phyloP scores from a whole-genome alignment of 2,797 vertebrate species.

The Silurus lanzhouensis region DNA sequence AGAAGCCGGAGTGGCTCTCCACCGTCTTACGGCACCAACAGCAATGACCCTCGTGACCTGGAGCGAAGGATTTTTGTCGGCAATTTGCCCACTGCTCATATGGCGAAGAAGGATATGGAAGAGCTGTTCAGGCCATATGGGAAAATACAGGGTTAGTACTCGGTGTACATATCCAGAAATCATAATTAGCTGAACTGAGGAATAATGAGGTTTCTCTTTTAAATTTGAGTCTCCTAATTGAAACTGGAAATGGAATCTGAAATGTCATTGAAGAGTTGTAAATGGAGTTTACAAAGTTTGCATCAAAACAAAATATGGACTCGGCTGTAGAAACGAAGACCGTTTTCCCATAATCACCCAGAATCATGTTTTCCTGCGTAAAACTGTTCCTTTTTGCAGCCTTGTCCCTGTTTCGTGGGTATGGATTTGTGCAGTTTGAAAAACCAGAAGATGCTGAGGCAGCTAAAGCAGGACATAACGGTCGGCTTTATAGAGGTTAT shows the following conservation, averaged over 20 bases:
- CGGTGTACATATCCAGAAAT: conserved; percentile 54
- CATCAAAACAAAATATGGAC: conserved; percentile 26
- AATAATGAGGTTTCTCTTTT: conserved; percentile 34
- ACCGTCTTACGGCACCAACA: conserved; percentile 78
- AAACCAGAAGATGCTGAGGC: conserved; percentile 85
- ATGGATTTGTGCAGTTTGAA: conserved; percentile 91
- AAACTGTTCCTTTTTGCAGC: conserved; percentile 83
- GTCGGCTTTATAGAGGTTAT: conserved; percentile 88
- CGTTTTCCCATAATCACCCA: conserved; percentile 36
- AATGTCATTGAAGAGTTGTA: conserved; percentile 10
- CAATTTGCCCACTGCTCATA: conserved; percentile 87
- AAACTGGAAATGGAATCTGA: conserved; percentile 7
- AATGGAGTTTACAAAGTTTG: background rate
- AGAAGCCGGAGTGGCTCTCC: conserved; percentile 77
- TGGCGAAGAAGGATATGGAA: conserved; percentile 88
- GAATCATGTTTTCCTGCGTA: conserved; percentile 45
- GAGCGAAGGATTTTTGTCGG: conserved; percentile 90
- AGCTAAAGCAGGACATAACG: conserved; percentile 85
- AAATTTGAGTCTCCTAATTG: conserved; percentile 38
- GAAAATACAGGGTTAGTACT: conserved; percentile 87
- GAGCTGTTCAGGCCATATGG: conserved; percentile 85
- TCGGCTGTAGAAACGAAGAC: conserved; percentile 36
- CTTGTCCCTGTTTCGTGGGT: conserved; percentile 86
- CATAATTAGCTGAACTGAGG: conserved; percentile 37
- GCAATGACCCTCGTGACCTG: conserved; percentile 84